Evolutionary conservation across 2,797 vertebrate species (phyloP), one percentile per base, ranked within the genome.

Genomic region (Phyllotis vaccarum): DNA sequence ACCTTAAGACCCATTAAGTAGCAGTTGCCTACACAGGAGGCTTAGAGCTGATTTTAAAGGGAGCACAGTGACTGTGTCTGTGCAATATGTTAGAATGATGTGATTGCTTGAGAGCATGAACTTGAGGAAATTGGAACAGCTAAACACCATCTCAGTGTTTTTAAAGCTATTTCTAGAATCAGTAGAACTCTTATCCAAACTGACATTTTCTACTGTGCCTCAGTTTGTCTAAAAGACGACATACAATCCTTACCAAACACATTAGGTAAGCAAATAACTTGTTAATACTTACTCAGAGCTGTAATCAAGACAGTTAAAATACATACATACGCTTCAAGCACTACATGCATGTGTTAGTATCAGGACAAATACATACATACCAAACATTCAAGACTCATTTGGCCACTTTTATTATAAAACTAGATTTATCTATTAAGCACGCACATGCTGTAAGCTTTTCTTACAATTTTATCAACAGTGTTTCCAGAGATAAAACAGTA

Each of bases 351-450:
- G 13, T 64, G 54, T 90, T 93, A 22, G 24, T 87, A 56, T 95
- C 70, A 74, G 34, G 34, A 90, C 27, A 76, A 83, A 31, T 24
- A 89, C 4, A 37, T 29, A 64, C 6, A 37, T 29, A 64, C 24
- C 54, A 81, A 78, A 4, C 24, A 93, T 43, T 78, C 81, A 81
- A 82, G 70, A 24, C 76, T 76, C 87, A 66, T 49, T 2, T 40
- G 29, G 34, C 22, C 46, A 93, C 64, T 93, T 89, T 83, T 54
- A 93, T 88, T 12, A 89, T 2, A 92, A 86, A 95, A 76, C 83
- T 31, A 5, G 40, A 11, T 95, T 93, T 62, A 62, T 40, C 78
- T 76, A 90, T 43, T 95, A 92, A 86, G 29, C 72, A 86, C 86
- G 24, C 34, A 81, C 31, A 58, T 2, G 40, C n/a, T 46, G 19